These are phyloP conservation scores for Calyptommatus sinebrachiatus DNA, from an alignment of 2,113 vertebrate genomes.

Conservation along the genomic window DNA sequence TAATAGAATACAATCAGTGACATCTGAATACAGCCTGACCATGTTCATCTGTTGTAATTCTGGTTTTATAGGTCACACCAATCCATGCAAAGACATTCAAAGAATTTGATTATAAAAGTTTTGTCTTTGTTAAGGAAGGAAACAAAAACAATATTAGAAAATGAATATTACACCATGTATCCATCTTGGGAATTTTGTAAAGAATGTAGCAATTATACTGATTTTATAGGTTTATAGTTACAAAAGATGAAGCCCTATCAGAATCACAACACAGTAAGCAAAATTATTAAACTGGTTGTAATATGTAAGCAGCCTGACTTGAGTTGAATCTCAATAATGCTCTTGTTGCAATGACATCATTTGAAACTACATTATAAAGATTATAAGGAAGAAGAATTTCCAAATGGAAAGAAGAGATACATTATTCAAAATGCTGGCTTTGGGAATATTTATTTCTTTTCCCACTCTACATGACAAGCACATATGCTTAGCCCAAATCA, in stretches of 20 bases:
- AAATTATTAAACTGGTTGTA: constrained; percentile 9
- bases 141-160: constrained; percentile 27
- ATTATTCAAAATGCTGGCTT: constrained; percentile 4
- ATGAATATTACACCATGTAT: constrained; percentile 19
- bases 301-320: too few species aligned
- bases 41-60: too few species aligned
- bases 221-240: neutral
- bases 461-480: constrained; percentile 31
- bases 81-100: too few species aligned
- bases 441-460: constrained; percentile 31
- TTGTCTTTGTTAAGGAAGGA: too few species aligned
- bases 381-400: neutral
- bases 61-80: too few species aligned
- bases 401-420: constrained; percentile 19
- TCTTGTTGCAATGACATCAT: neutral
- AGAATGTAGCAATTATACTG: neutral
- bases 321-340: too few species aligned
- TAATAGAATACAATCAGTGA: too few species aligned
- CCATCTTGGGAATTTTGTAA: neutral
- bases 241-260: neutral
- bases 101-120: too few species aligned
- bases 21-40: too few species aligned
- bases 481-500: constrained; percentile 38
- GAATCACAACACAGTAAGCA: neutral
- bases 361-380: constrained; percentile 37